Evolutionary conservation across 2,113 vertebrate species (phyloP), one percentile per base, ranked within the genome.

Genomic region (Prunella fulvescens): DNA sequence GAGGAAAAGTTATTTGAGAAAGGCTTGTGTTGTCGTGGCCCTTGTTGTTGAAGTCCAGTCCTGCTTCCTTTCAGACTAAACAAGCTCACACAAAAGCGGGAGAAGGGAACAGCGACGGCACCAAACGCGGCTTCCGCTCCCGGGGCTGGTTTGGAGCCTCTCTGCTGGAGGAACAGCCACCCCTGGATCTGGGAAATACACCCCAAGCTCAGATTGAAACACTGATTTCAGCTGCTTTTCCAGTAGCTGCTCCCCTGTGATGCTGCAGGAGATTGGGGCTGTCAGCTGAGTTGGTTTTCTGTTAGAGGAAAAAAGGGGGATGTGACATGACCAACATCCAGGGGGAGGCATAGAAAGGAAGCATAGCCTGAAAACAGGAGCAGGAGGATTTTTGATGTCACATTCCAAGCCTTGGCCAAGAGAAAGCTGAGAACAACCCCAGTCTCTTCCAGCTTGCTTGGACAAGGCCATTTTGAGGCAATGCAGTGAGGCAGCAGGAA

Each of bases 41-140:
- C 83, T 76, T 93, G 93, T 64, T 96, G 90, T 96, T 95, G 10
- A 54, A 95, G 53, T 56, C 81, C 67, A 1, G 31, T 88, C 80
- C 79, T 66, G 80, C 88, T 97, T 97, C 95, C 95, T 96, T 96
- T 77, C 65, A 97, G 95, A 96, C 95, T 96, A 97, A 97, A 95
- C 95, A 3, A 81, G 79, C 44, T 92, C 29, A 81, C 91, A 95
- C 95, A 95, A 93, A 94, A 96, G 88, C 7, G 3, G 93, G 92
- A 91, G 96, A 92, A 90, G 88, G 79, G 90, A 93, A 58, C 90
- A 94, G 88, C 74, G 40, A 5, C 5, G 11, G 20, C 23, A 86
- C 74, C 88, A 65, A 92, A 62, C 2, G 22, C 78, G 13, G 47
- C 73, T 95, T 96, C 96, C 81, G 45, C 70, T 94, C 39, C 88